Evolutionary conservation across 2,113 vertebrate species (phyloP).

Genomic region (Artemisiospiza belli): DNA sequence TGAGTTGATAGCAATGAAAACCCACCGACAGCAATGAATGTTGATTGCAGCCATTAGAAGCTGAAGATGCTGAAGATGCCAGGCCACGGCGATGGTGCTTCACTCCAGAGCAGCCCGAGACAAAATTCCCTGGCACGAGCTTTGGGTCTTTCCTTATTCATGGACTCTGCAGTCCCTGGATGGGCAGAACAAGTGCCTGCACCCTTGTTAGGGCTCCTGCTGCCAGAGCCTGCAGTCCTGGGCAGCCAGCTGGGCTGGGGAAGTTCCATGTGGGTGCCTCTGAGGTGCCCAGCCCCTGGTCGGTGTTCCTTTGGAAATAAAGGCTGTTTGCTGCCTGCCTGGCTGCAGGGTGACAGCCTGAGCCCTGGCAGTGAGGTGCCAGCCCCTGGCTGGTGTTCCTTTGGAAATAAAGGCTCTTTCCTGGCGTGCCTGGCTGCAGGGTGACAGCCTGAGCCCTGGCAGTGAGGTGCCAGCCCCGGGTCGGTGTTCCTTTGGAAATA

Average conservation of each 20-base stretch:
- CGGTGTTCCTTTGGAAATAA: too few relatives aligned
- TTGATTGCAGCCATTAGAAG: slow-evolving; percentile 95
- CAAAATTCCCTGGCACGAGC: background rate
- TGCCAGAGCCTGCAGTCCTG: background rate
- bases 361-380: background rate
- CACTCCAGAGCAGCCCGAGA: background rate
- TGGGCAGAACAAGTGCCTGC: too few relatives aligned
- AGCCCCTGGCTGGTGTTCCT: too few relatives aligned
- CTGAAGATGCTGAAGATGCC: background rate
- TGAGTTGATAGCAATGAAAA: slow-evolving; percentile 89
- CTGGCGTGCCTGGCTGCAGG: too few relatives aligned
- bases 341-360: too few relatives aligned
- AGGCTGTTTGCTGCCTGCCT: too few relatives aligned
- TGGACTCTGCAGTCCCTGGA: background rate
- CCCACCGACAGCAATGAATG: slow-evolving; percentile 99
- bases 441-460: too few relatives aligned
- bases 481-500: background rate
- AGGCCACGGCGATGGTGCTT: fast-evolving
- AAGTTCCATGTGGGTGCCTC: fast-evolving
- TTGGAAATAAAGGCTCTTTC: too few relatives aligned
- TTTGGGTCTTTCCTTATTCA: background rate
- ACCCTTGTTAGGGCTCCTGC: background rate
- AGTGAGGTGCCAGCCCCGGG: background rate
- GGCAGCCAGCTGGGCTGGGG: background rate
- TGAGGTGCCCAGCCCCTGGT: background rate